Percentiles rank a stretch among this genome's conserved stretches.
These are phyloP conservation scores for Amphipoea lucens DNA, from an alignment of 2,888 invertebrate genomes.

Conservation along the genomic window DNA sequence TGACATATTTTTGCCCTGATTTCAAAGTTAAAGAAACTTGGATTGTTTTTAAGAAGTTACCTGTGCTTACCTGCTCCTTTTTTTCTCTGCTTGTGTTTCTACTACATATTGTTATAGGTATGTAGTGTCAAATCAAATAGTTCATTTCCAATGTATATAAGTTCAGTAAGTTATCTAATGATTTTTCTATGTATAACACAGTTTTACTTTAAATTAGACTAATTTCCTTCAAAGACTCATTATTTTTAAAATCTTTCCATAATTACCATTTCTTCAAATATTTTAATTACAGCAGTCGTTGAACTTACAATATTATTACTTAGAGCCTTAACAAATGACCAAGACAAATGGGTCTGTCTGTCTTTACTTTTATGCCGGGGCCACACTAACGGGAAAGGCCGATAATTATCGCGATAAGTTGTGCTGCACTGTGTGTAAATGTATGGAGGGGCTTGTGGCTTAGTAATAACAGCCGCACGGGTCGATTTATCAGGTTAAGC, in stretches of 20 bases:
- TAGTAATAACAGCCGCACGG: no score
- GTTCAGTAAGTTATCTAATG: no score
- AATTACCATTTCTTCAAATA: background rate
- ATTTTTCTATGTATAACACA: background rate
- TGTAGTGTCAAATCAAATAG: background rate
- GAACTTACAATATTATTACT: slow-evolving; percentile 36
- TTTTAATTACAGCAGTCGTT: slow-evolving; percentile 22
- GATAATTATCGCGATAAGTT: no score
- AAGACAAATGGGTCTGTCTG: slow-evolving; percentile 38
- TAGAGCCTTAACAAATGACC: slow-evolving; percentile 29
- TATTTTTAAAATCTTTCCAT: background rate
- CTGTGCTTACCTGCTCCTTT: background rate
- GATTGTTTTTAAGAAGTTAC: background rate
- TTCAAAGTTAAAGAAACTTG: background rate
- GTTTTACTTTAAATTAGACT: background rate
- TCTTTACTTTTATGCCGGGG: background rate
- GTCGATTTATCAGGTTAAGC: no score
- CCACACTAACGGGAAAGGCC: no score
- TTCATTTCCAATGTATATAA: no score
- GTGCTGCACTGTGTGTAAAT: no score
- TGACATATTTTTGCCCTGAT: slow-evolving; percentile 2
- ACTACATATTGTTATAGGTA: no score
- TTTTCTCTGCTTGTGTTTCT: background rate
- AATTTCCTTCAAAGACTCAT: background rate
- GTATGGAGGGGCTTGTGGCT: no score